Evolutionary conservation across 1,140 invertebrate species (phyloP), one percentile per base, ranked within the genome.

Genomic region (Pararge aegeria): DNA sequence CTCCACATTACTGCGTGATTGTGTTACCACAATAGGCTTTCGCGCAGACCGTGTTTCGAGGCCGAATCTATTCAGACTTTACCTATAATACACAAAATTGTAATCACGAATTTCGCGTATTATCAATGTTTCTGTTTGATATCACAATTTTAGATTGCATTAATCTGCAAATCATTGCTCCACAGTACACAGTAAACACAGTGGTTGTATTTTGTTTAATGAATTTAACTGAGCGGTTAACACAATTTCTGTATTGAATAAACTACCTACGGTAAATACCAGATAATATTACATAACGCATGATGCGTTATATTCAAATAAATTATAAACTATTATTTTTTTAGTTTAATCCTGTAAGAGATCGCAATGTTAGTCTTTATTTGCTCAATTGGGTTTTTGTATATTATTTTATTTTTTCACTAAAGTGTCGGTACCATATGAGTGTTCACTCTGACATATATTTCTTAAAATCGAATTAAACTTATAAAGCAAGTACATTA

Each of bases 1-100:
- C 58, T 64, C 57, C 70, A 72, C 63, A 70, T 68, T 71, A 71
- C 55, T 53, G 34, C 49, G 56, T 55, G 54, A 65, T 68, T 69
- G 66, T 69, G 44, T 34, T 12, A 24, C 42, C 42, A 72, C 70
- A 72, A 72, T 69, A 44, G 38, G 52, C 64, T 62, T 66, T 62
- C 61, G 66, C 46, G 62, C 38, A 64, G 40, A 20, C 46, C 27
- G 21, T 20, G 55, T 59, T 64, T 38, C 30, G 49, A 48, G 52
- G 49, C 49, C 53, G 30, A 65, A 50, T 64, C 20, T 63, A 58
- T 63, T 63, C 30, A 34, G 7, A 42, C 38, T 56, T 56, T 62
- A 62, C 60, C 53, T 56, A 44, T 52, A 37, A 37, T 56, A 52
- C 38, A 27, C 60, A 52, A 56, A 62, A 62, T 56, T 46, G 24